Evolutionary conservation across 64 coral and sea anemone genomes (phyloP).

Genomic region (Orbicella faveolata): DNA sequence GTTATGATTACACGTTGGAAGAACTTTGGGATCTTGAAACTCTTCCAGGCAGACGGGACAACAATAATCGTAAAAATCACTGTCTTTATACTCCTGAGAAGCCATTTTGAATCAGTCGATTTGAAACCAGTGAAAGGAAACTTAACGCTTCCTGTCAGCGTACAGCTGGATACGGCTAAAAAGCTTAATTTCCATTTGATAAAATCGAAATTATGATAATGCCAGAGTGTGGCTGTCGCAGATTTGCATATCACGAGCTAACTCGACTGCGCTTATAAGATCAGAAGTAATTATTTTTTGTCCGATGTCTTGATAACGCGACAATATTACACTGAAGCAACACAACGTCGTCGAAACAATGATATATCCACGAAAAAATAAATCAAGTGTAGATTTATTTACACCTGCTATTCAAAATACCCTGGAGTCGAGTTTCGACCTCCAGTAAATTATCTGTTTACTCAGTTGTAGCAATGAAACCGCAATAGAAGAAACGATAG

Average conservation of each 20-base stretch:
- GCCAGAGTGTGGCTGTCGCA: neutral
- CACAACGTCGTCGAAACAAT: neutral
- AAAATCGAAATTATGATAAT: conserved; percentile 42
- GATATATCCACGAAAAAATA: neutral
- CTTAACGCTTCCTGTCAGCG: neutral
- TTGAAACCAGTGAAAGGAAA: neutral
- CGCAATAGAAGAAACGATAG: neutral
- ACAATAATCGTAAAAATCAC: conserved; percentile 20
- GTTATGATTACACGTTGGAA: conserved; percentile 59
- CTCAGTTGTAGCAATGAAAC: neutral
- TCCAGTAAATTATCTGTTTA: neutral
- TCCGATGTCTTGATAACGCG: neutral
- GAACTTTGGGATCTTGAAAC: conserved; percentile 62
- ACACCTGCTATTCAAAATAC: neutral
- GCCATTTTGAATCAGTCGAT: conserved; percentile 8
- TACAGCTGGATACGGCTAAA: neutral
- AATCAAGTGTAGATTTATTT: neutral
- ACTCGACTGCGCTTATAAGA: neutral
- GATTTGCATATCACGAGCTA: conserved; percentile 18
- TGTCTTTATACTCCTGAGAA: neutral
- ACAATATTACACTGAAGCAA: neutral
- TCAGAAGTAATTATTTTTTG: neutral
- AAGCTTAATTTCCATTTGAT: conserved; percentile 12
- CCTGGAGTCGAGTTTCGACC: neutral
- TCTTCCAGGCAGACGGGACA: conserved; percentile 63